Conservation (phyloP, 2,113 vertebrate genomes). For the Ictidomys tridecemlineatus region DNA sequence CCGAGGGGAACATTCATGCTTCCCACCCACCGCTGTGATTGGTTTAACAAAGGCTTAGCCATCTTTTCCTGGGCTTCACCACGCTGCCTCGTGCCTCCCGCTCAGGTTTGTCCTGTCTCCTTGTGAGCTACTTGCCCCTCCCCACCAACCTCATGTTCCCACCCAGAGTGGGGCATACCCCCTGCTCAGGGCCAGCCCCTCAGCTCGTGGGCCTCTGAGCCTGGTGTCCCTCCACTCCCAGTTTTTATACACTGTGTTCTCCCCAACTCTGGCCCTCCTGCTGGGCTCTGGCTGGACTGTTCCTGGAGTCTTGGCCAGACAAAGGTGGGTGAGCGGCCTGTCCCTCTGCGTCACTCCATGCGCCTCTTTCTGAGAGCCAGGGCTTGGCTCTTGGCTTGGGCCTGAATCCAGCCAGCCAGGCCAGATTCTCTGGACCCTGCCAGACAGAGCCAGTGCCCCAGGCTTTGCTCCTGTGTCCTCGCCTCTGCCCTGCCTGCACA, state of each 20-base stretch:
- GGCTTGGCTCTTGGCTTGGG: conserved; percentile 6
- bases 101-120: conserved; percentile 55
- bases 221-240: conserved; percentile 35
- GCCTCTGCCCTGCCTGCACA: background rate
- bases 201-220: background rate
- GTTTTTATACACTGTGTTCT: background rate
- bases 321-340: conserved; percentile 59
- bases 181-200: background rate
- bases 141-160: background rate
- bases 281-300: conserved; percentile 59
- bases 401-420: background rate
- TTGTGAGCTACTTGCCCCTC: conserved; percentile 63
- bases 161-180: background rate
- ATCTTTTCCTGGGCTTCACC: conserved; percentile 57
- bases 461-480: conserved; percentile 36
- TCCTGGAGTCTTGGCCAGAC: conserved; percentile 58
- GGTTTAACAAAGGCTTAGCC: conserved; percentile 14
- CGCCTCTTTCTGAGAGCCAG: conserved; percentile 11
- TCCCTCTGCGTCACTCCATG: conserved; percentile 24
- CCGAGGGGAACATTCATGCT: conserved; percentile 50
- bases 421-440: conserved; percentile 48
- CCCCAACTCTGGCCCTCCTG: background rate
- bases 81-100: conserved; percentile 58
- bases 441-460: conserved; percentile 44
- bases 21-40: conserved; percentile 5